These are phyloP conservation scores for Campylorhamphus procurvoides DNA, from an alignment of 2,113 vertebrate genomes.

Conservation along the genomic window DNA sequence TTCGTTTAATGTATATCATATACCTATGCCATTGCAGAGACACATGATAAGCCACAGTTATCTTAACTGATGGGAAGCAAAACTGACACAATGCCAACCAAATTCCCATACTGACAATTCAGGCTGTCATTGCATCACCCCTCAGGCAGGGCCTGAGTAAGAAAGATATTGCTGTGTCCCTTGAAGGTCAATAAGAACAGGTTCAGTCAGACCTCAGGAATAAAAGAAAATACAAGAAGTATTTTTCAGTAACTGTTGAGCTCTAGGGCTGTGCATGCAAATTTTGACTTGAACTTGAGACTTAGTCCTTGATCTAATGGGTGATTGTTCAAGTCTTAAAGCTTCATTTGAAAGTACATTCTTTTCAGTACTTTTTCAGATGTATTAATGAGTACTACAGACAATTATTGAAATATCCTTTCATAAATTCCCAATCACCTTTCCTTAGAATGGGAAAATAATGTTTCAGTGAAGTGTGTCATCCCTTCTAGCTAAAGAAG, in stretches of 20 bases:
- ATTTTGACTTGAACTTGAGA: not conserved
- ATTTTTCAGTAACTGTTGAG: not conserved
- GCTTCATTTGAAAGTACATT: not conserved
- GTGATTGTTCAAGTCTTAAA: not conserved
- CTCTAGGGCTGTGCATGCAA: not conserved
- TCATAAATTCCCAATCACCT: not conserved
- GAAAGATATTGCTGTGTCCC: not conserved
- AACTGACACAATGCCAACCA: constrained; percentile 31
- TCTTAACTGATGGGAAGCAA: constrained; percentile 10
- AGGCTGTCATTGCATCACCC: not conserved
- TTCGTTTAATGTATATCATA: not conserved
- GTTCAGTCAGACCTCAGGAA: not conserved
- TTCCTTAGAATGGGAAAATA: not conserved
- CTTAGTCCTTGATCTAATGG: not conserved
- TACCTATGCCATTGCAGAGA: not conserved
- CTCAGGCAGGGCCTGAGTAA: not conserved
- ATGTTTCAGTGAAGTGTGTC: not conserved
- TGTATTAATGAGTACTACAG: not conserved
- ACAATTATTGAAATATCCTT: not conserved
- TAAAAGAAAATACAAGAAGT: not conserved
- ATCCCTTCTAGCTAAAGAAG: not conserved
- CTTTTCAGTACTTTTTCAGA: not conserved
- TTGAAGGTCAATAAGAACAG: constrained; percentile 9
- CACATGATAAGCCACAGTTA: not conserved
- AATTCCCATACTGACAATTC: constrained; percentile 17